A percentile compares a stretch with the other conserved stretches of the same genome.
Conservation (phyloP, 2,113 vertebrate species). For the Spea bombifrons region DNA sequence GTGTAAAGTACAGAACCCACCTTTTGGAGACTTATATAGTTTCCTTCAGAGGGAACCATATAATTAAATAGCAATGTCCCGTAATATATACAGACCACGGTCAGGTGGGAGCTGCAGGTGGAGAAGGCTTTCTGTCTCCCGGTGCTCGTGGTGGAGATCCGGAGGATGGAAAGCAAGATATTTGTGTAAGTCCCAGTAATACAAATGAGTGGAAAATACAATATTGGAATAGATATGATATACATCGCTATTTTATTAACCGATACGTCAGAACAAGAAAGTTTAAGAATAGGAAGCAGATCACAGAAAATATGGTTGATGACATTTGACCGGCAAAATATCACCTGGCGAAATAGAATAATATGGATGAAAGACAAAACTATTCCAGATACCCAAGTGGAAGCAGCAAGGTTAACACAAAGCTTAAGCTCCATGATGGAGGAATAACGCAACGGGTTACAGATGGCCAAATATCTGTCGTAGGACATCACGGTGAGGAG, state of each 20-base stretch:
- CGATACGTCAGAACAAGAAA: constrained; percentile 2
- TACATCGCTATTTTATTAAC: neutral
- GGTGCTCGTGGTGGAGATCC: constrained; percentile 2
- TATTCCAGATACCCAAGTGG: neutral
- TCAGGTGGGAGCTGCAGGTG: constrained; percentile 50
- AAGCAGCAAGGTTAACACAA: neutral
- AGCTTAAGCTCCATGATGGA: neutral
- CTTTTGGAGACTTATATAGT: neutral
- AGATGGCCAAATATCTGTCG: constrained; percentile 21
- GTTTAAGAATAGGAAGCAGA: neutral
- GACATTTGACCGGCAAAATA: neutral
- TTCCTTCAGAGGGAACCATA: constrained; percentile 36
- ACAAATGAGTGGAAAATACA: constrained; percentile 12
- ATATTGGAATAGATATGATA: constrained; percentile 24
- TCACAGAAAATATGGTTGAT: constrained; percentile 5
- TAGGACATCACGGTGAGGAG: constrained; percentile 7
- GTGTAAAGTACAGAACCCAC: constrained; percentile 7
- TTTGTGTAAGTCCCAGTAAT: constrained; percentile 32
- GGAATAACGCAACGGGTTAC: neutral
- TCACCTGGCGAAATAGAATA: neutral
- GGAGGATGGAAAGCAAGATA: constrained; percentile 35
- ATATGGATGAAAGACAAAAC: neutral
- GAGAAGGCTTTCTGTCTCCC: no score
- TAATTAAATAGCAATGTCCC: constrained; percentile 38
- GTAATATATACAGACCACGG: constrained; percentile 19